Evolutionary conservation across 2,797 vertebrate species (phyloP).

Genomic region (Coilia nasus): DNA sequence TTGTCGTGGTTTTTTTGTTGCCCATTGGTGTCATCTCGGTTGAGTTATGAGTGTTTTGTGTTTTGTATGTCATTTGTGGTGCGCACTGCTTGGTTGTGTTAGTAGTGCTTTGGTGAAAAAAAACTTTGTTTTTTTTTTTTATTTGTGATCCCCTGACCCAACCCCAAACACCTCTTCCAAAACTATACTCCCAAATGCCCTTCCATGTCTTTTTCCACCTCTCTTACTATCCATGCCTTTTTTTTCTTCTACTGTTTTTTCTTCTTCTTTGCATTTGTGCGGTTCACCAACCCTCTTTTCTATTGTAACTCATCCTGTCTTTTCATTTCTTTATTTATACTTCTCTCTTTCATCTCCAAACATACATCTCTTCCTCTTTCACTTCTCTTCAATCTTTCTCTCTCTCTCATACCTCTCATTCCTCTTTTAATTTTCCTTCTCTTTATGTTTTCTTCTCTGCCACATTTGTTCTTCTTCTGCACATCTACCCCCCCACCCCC

Average conservation of each 20-base stretch:
- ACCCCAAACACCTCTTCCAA: background rate
- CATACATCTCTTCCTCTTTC: background rate
- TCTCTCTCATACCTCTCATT: background rate
- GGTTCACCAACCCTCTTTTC: background rate
- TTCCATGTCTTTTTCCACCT: background rate
- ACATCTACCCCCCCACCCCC: background rate
- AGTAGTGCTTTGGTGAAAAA: constrained; percentile 28
- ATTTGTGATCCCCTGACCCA: background rate
- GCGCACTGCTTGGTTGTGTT: constrained; percentile 9
- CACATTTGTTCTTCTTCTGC: background rate
- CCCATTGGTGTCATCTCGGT: background rate
- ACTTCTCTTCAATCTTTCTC: background rate
- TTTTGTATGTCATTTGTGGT: background rate
- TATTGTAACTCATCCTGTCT: background rate
- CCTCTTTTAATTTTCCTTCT: background rate
- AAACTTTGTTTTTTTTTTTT: constrained; percentile 13
- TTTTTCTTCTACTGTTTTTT: background rate
- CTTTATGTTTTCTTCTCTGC: background rate
- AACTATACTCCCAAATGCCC: background rate
- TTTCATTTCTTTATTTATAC: background rate
- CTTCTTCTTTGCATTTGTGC: background rate
- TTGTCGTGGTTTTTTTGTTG: background rate
- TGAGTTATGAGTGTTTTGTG: background rate
- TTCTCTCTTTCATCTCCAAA: too few relatives aligned
- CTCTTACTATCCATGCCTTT: background rate